Evolutionary conservation across 2,797 vertebrate species (phyloP).

Genomic region (Microctenopoma steveboyesi): DNA sequence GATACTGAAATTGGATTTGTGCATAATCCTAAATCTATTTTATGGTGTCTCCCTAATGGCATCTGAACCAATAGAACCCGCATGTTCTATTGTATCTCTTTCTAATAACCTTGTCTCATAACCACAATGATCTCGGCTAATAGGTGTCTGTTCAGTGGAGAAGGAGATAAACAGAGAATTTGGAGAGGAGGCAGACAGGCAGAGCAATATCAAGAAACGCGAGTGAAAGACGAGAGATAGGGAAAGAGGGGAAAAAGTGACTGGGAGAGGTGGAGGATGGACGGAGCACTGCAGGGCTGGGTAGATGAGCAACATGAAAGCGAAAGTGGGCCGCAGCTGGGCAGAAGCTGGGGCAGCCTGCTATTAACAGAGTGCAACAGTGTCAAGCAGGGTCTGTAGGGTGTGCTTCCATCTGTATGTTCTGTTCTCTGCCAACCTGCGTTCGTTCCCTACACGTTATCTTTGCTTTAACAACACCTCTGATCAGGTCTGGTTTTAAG

Average conservation of each 20-base stretch:
- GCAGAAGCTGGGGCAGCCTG: conserved; percentile 60
- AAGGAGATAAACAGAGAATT: conserved; percentile 4
- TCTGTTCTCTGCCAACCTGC: conserved; percentile 12
- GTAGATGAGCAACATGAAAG: conserved; percentile 67
- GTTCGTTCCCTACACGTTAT: neutral
- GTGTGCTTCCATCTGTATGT: conserved; percentile 27
- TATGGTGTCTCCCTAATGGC: conserved; percentile 4
- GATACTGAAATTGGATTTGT: too few relatives aligned
- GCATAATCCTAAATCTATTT: neutral
- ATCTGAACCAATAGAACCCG: conserved; percentile 3
- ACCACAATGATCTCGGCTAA: conserved; percentile 43
- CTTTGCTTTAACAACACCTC: neutral
- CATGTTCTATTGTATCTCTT: neutral
- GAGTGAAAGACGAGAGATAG: conserved; percentile 33
- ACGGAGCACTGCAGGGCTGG: conserved; percentile 34
- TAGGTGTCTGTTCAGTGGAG: conserved; percentile 37
- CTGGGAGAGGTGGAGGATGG: conserved; percentile 9
- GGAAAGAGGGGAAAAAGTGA: conserved; percentile 6
- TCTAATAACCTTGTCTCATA: conserved; percentile 17
- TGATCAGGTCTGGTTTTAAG: neutral
- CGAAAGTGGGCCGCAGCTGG: conserved; percentile 66
- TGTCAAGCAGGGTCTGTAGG: conserved; percentile 33
- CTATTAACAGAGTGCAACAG: conserved; percentile 50
- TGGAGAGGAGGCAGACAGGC: conserved; percentile 11
- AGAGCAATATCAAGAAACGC: conserved; percentile 19